phyloP scores from a whole-genome alignment of 2,113 vertebrate genomes.

The Eulemur macaco region DNA sequence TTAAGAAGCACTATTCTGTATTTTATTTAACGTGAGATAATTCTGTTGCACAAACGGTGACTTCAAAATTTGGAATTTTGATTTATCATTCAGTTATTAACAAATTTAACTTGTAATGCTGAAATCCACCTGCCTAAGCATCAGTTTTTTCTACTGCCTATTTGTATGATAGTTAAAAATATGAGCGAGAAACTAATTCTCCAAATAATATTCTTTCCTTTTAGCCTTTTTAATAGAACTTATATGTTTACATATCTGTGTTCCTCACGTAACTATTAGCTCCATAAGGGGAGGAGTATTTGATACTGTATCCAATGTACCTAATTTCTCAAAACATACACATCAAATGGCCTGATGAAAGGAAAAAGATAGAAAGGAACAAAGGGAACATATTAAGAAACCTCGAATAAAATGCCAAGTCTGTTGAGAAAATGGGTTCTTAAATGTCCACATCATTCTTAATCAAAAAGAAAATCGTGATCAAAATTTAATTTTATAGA shows the following conservation, averaged over 20 bases:
- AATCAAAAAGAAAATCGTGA: not conserved
- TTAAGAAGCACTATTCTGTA: not conserved
- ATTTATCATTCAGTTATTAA: not conserved
- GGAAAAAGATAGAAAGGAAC: not conserved
- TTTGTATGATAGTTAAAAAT: not conserved
- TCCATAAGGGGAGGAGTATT: not conserved
- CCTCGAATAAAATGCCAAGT: not conserved
- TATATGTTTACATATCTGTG: not conserved
- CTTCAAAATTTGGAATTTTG: not conserved
- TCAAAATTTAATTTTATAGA: not conserved
- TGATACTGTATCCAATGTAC: not conserved
- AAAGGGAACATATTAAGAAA: not conserved
- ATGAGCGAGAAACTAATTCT: not conserved
- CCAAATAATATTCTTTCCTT: not conserved
- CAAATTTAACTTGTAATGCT: not conserved
- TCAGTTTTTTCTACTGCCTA: not conserved
- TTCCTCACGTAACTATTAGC: not conserved
- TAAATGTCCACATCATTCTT: not conserved
- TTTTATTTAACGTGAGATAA: not conserved
- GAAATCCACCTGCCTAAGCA: not conserved
- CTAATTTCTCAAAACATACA: not conserved
- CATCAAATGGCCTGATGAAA: not conserved
- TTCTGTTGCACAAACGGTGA: not conserved
- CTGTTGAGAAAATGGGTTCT: not conserved
- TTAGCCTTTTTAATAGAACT: not conserved